Base-by-base conservation (phyloP, 2,113 vertebrate genomes). In the Nanorana parkeri region DNA sequence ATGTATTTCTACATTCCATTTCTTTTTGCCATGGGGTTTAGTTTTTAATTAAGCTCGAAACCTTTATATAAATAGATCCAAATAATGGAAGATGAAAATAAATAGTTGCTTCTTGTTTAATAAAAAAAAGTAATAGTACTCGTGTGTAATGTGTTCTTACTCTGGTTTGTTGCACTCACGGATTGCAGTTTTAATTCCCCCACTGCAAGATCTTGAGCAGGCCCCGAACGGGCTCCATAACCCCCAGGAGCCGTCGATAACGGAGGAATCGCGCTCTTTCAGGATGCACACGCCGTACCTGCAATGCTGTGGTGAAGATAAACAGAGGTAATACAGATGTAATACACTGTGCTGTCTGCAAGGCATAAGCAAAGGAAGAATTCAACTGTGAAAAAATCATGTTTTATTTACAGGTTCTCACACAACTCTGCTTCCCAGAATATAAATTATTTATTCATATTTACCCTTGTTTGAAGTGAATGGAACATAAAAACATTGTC, bases 141-240 rank as follows among this genome's bases (percentile, higher is more conserved):
- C 13, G 41, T 47, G 41, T 47, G 41, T 47, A 47, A 47, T 10
- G 23, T 23, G 2, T 72, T 89, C 97, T 98, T 92, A 99, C 98
- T 94, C 93, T 1, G 98, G 98, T 89, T 93, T 88, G 95, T 97
- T 96, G 94, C 98, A 99, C 85, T 99, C 97, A 0, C 98, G 94
- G 26, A 94, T 88, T 0, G 96, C 95, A 0, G 94, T 96, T 91
- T 96, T 98, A 90, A 99, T 97, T 81, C 97, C 97, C 0, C 97
- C 97, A 0, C 97, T 96, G 0, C 98, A 99, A 0, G 96, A 97
- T 80, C 98, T 93, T 0, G 97, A 99, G 89, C 98, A 99, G 84
- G 92, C 93, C 85, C 96, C 97, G 0, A 99, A 99, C 21, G 94
- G 96, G 87, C 95, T 98, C 98, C 98, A 99, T 0, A 94, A 92